A percentile compares a stretch with the other conserved stretches of the same genome.
phyloP scores from a whole-genome alignment of 1,140 invertebrate species.

The Diploscapter pachys region DNA sequence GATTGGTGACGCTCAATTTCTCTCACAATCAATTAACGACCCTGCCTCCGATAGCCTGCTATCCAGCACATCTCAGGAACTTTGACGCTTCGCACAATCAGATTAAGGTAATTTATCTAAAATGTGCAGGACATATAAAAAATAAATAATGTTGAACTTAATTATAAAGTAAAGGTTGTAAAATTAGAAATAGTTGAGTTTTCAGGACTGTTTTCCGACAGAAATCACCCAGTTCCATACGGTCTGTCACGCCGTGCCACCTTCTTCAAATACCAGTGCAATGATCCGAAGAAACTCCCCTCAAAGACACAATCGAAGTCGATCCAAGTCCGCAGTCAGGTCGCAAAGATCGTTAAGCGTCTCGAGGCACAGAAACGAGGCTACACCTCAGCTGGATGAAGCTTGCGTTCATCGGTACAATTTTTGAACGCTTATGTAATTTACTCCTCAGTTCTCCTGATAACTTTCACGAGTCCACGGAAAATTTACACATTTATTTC shows the following conservation, averaged over 20 bases:
- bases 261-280: constrained; percentile 8
- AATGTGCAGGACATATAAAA: no score
- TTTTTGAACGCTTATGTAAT: no score
- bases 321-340: no score
- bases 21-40: constrained; percentile 73
- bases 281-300: constrained; percentile 24
- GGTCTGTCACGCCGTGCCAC: constrained; percentile 30
- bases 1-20: constrained; percentile 80
- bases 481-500: no score
- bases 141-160: no score
- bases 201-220: constrained; percentile 65
- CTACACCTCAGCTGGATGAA: no score
- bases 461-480: no score
- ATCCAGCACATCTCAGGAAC: constrained; percentile 81
- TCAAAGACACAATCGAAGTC: constrained; percentile 9
- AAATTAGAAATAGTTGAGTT: not conserved
- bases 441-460: no score
- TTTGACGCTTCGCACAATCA: constrained; percentile 88
- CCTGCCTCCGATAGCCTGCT: constrained; percentile 83
- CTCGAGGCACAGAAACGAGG: no score
- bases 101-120: constrained; percentile 64
- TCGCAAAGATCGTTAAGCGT: no score
- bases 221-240: constrained; percentile 63
- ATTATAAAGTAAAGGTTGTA: no score
- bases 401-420: no score